Evolutionary conservation across 2,888 invertebrate species (phyloP), one percentile per base, ranked within the genome.

Genomic region (Formica aserva): DNA sequence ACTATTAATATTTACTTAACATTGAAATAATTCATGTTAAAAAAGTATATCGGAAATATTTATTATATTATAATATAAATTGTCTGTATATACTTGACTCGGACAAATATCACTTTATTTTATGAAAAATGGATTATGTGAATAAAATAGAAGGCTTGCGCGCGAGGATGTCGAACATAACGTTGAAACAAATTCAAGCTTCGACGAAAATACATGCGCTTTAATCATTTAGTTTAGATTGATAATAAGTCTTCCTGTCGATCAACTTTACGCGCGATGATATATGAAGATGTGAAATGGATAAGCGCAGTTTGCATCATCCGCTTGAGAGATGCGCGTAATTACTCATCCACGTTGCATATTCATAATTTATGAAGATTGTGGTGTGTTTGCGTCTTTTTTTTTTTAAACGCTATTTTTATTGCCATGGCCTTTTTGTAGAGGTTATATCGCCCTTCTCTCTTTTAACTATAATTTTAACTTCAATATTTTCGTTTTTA

Each of bases 331-430:
- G 45, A 78, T 18, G 32, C 45, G 41, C 45, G 22, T 69, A 57
- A 71, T 78, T 57, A 72, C 18, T 78, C 78, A 78, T 57, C 32
- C 18, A 57, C 22, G 29, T 78, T 38, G 57, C 5, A 22, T 60
- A 72, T 74, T n/a, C 38, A 72, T 84, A 82, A 84, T 84, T 82
- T 29, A 65, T 57, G 67, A 65, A 52, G 29, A 32, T 66, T n/a
- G 41, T 52, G 45, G n/a, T 57, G n/a, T 48, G n/a, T 65, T 26
- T 2, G n/a, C 26, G 8, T 8, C 26, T 38, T 6, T 11, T 32
- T 22, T 26, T 60, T 22, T 32, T 48, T 6, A 48, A 13, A 38
- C 11, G 38, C 60, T 69, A 60, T 60, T 65, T 35, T 55, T 35
- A n/a, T 22, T 22, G 9, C 4, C 32, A 67, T 0, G 1, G 1